Base-by-base conservation (phyloP, 2,888 invertebrate species). In the Andrena hattorfiana region DNA sequence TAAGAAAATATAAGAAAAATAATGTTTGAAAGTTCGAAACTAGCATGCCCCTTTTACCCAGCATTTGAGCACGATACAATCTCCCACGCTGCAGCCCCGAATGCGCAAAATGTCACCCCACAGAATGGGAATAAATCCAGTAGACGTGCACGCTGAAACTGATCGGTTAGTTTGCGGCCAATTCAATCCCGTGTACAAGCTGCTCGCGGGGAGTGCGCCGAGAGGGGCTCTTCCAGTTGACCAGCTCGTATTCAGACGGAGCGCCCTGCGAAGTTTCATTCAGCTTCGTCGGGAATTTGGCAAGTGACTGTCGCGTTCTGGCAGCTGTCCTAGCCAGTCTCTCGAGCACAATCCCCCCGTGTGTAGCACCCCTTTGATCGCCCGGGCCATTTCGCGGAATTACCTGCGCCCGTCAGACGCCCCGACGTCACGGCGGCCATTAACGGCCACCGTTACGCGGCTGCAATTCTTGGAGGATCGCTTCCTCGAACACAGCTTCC, bases 131-230 rank as follows among this genome's bases (percentile, higher is more conserved):
- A 51, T 67, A 74, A 62, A 28, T 60, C 20, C 26, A 59, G 64
- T 16, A 16, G 35, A 23, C 32, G 20, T 67, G 35, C 23, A n/a
- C 30, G 71, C 26, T 77, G 54, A 56, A 81, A 79, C 79, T 79
- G 81, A 81, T 81, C 68, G 72, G 63, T 63, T 79, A 67, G 72
- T 62, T 73, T 26, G 72, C 67, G 80, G 80, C 59, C 49, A 30
- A 26, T 59, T 66, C 64, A 60, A 30, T 49, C 64, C 23, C 13
- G 54, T 54, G 54, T 59, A 26, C 20, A 30, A 66, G 80, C n/a
- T 32, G 23, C 1, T 30, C 2, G 51, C n/a, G 32, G n/a, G 23
- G 42, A 0, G 3, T 26, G 10, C 16, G 2, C 35, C 26, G 56
- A 59, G n/a, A 20, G 2, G 35, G 3, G 42, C 68, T 26, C 56